Base-by-base conservation (phyloP, 2,113 vertebrate genomes). In the Gobio gobio region DNA sequence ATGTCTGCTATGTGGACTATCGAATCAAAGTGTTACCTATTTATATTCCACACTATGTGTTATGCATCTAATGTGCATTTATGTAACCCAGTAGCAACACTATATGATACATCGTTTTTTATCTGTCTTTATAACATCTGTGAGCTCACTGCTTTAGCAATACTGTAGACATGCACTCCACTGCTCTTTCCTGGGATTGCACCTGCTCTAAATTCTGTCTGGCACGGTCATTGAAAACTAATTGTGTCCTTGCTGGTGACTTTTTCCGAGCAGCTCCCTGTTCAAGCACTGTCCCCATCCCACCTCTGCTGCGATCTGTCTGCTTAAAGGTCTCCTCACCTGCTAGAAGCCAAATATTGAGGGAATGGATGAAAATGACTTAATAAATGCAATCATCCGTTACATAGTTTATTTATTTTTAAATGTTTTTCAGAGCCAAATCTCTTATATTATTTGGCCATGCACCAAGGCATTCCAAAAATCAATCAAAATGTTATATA, bases 161-260 rank as follows among this genome's bases (percentile, higher is more conserved):
- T 68, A 5, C 16, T 36, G 9, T 68, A 36, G 7, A 51, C n/a
- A 47, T 26, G 12, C 43, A 47, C 72, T 5, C 40, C 22, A 51
- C 1, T 54, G 51, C 51, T 47, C 70, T 76, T 76, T 54, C n/a
- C 45, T 18, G 74, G 26, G 3, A 49, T 58, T 36, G 14, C 10
- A 58, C 1, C 18, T 56, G 29, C 75, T 78, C 51, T 78, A 78
- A 36, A 58, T 78, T 78, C 49, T 58, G 4, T 29, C 29, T 1
- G 10, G 3, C 9, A 33, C 51, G n/a, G 9, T 58, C 49, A 56
- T 22, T 78, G 75, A 78, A 58, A 58, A 75, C 8, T 6, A 77
- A 77, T 77, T 58, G 26, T 78, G 75, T 47, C 75, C 47, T 58
- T 56, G 75, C 16, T 12, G 51, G 75, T 78, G 29, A 78, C 75